Evolutionary conservation across 2,888 invertebrate species (phyloP).

Genomic region (Sphaerophoria rueppellii): DNA sequence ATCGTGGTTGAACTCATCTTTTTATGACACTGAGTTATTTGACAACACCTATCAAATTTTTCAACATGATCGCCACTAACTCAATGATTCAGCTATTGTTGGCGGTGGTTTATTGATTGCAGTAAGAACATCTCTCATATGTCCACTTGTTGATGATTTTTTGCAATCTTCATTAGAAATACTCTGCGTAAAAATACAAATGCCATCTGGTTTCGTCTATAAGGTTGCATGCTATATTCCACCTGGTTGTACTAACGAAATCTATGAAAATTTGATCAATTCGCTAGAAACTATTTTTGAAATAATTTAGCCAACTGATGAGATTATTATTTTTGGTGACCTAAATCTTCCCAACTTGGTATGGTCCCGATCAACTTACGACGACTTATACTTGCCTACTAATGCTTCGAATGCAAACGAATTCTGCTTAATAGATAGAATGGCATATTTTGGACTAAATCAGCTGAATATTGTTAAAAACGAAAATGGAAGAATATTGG

Average conservation of each 20-base stretch:
- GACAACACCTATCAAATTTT: too few relatives aligned
- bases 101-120: too few relatives aligned
- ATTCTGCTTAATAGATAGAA: not conserved
- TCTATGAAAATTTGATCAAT: not conserved
- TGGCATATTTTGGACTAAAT: not conserved
- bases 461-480: too few relatives aligned
- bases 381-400: not conserved
- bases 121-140: too few relatives aligned
- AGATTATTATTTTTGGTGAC: not conserved
- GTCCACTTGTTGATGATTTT: too few relatives aligned
- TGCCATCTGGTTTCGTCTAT: not conserved
- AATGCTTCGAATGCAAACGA: not conserved
- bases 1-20: not conserved
- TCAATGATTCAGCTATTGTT: too few relatives aligned
- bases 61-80: too few relatives aligned
- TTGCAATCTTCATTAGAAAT: too few relatives aligned
- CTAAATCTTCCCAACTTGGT: constrained; percentile 1
- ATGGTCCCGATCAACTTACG: not conserved
- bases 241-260: not conserved
- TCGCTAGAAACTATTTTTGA: not conserved
- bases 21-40: too few relatives aligned
- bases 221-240: not conserved
- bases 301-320: not conserved
- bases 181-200: constrained; percentile 7
- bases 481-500: too few relatives aligned